These are phyloP conservation scores for Pegoplata infirma DNA, from an alignment of 2,888 invertebrate genomes.

Conservation along the genomic window DNA sequence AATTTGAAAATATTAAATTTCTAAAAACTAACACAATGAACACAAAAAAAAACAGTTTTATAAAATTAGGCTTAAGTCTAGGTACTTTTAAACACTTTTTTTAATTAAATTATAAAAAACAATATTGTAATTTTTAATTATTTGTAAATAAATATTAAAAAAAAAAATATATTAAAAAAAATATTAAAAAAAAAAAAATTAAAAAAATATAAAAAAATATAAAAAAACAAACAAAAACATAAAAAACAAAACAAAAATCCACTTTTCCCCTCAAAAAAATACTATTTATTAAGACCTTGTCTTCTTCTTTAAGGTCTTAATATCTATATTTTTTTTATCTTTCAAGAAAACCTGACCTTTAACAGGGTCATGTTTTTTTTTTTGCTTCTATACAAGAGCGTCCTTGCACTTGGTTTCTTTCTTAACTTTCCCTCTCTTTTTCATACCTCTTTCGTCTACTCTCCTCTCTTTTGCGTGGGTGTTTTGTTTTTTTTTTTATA, in stretches of 20 bases:
- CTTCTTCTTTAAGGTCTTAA: constrained; percentile 42
- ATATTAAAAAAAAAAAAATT: constrained; percentile 61
- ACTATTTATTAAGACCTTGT: constrained; percentile 45
- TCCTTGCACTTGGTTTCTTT: constrained; percentile 60
- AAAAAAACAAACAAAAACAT: constrained; percentile 71
- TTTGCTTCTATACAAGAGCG: constrained; percentile 24
- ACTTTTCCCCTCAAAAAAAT: constrained; percentile 1
- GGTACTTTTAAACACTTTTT: constrained; percentile 70
- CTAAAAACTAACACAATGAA: constrained; percentile 62
- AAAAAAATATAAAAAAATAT: constrained; percentile 62
- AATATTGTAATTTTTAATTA: constrained; percentile 77
- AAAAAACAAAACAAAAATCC: constrained; percentile 57
- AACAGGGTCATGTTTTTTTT: constrained; percentile 37
- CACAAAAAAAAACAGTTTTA: constrained; percentile 63
- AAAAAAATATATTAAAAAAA: constrained; percentile 70
- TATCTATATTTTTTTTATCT: constrained; percentile 15
- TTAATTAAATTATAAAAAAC: constrained; percentile 70
- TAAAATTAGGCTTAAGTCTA: constrained; percentile 72
- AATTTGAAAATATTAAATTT: constrained; percentile 37
- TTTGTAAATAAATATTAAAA: constrained; percentile 77
- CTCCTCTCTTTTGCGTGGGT: too few species aligned
- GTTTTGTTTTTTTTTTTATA: constrained; percentile 44
- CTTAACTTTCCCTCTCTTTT: neutral
- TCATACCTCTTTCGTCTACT: constrained; percentile 2
- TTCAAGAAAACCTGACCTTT: constrained; percentile 24